Base-by-base conservation (phyloP, 2,113 vertebrate genomes). In the Aepyceros melampus region DNA sequence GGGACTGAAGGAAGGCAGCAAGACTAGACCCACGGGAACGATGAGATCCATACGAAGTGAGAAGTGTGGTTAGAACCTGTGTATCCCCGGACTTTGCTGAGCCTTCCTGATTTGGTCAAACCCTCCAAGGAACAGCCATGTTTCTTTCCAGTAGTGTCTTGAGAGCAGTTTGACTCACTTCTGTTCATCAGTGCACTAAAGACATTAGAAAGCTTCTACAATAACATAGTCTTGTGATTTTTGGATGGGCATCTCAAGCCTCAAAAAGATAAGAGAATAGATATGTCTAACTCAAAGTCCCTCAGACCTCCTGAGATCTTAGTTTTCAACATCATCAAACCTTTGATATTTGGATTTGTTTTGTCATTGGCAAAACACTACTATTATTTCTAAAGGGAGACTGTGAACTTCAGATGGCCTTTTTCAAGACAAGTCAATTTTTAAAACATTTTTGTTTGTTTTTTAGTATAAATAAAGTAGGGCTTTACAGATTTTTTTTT, bases 381-480 rank as follows among this genome's bases (percentile, higher is more conserved):
- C 13, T 56, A 85, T 36, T 76, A 14, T 45, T 88, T 16, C 89
- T 82, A 43, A 87, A 88, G 79, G 29, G n/a, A 45, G 64, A 19
- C 17, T 29, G 6, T 33, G 2, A 64, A 95, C 2, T 78, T 33
- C 10, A 25, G 29, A 51, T 67, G 8, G 10, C n/a, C 76, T 85
- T 88, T 86, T 55, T n/a, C 3, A 93, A 95, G 96, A 27, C 7
- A 13, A 86, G 45, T n/a, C 7, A 58, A 76, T 94, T 88, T 93
- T 49, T 4, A 74, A 90, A 94, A 76, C 36, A 64, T 74, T 74
- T 40, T 82, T 96, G 33, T 83, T 83, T 53, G 11, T 15, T 53
- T 53, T 92, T 94, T 90, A 89, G 29, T 90, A 6, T 84, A 92
- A 92, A 94, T 51, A 92, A 79, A 27, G 17, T 40, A 95, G 36